Evolutionary conservation across 2,113 vertebrate species (phyloP), one percentile per base, ranked within the genome.

Genomic region (Emydura subglobosa): DNA sequence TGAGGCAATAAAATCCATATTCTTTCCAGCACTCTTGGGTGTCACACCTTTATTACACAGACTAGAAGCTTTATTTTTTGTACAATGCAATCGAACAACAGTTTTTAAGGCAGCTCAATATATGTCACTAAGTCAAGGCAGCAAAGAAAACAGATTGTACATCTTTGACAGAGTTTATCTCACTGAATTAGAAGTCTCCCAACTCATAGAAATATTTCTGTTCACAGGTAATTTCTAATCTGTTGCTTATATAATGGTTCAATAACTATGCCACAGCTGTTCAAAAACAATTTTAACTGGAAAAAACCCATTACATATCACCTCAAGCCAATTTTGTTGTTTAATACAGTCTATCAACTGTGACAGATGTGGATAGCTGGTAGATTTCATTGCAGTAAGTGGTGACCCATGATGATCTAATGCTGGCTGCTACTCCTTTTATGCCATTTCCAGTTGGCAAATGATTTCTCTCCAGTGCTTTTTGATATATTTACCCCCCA

Each of bases 381-480:
- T 93, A 39, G 65, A 14, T 82, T 93, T 89, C 79, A 80, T 65
- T 55, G 90, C 79, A 89, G 74, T 88, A 97, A 61, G 86, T 53
- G 55, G 91, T 79, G 88, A 90, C 85, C 91, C 68, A 90, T 49
- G 79, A 86, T 93, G 87, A 22, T 39, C 85, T 79, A 42, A 83
- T 79, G 74, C 22, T 89, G 88, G 27, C 47, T 93, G 88, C 80
- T 96, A 51, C 16, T 95, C 74, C 59, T 78, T 82, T 61, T 79
- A 79, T 85, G 86, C 65, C 76, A 4, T 82, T 97, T 96, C 87
- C 90, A 72, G 85, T 85, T 98, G 87, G 79, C 86, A 97, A 94
- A 95, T 94, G 76, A 49, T 55, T 89, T 95, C 61, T 86, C 5
- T 94, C 82, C 59, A 81, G 86, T 59, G n/a, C 50, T 85, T 72